A percentile compares a stretch with the other conserved stretches of the same genome.
Conservation (phyloP, 2,797 vertebrate species). For the Sebastiscus tertius region DNA sequence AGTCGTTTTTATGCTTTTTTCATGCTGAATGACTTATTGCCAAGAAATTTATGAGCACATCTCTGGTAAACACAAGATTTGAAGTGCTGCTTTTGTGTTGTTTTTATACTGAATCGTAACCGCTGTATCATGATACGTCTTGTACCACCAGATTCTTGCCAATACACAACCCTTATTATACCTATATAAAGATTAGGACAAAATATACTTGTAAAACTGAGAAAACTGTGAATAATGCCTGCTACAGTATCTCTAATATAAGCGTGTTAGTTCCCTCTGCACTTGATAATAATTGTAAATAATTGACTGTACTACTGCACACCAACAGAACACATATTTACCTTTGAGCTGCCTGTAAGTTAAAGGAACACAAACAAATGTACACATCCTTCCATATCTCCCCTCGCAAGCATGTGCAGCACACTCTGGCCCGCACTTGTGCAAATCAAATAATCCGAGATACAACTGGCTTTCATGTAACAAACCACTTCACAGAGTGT, state of each 20-base stretch:
- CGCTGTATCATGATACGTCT: no score
- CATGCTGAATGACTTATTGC: no score
- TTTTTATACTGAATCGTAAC: no score
- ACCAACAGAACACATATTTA: neutral
- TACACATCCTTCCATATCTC: neutral
- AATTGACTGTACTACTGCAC: neutral
- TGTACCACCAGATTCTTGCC: no score
- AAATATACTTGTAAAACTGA: neutral
- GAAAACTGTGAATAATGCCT: neutral
- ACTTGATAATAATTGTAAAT: neutral
- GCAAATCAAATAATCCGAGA: constrained; percentile 41
- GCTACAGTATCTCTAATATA: neutral
- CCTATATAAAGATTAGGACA: neutral
- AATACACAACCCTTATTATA: no score
- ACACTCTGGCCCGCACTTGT: constrained; percentile 3
- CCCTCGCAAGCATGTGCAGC: neutral
- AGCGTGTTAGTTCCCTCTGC: neutral
- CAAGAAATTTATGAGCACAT: no score
- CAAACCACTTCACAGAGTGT: constrained; percentile 53
- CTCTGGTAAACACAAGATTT: no score
- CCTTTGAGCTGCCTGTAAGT: neutral
- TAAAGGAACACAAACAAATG: neutral
- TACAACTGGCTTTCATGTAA: constrained; percentile 33
- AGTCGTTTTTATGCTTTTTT: no score
- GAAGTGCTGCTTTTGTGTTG: no score